A percentile compares a stretch with the other conserved stretches of the same genome.
phyloP scores from a whole-genome alignment of 1,140 invertebrate genomes.

The Dreissena rostriformis region DNA sequence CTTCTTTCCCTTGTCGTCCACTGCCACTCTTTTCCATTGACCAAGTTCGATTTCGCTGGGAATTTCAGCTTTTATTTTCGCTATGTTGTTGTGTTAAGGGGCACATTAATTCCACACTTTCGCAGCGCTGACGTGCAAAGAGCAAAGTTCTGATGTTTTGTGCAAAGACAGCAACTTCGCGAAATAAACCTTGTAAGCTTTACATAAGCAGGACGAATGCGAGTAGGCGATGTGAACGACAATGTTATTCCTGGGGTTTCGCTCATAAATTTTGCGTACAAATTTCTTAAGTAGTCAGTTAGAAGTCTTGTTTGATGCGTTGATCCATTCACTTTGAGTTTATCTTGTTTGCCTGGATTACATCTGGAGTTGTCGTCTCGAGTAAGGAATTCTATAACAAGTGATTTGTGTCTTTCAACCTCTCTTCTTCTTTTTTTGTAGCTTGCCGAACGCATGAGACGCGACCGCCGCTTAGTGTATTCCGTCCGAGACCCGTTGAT shows the following conservation, averaged over 20 bases:
- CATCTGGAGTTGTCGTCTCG: constrained; percentile 54
- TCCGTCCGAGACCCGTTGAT: constrained; percentile 5
- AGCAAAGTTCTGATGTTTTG: constrained; percentile 60
- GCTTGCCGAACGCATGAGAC: too few species aligned
- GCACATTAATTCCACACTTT: constrained; percentile 22
- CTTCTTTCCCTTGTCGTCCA: constrained; percentile 37
- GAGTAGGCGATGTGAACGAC: too few species aligned
- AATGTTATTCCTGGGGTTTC: too few species aligned
- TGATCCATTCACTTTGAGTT: neutral
- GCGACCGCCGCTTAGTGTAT: neutral
- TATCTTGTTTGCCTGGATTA: constrained; percentile 58
- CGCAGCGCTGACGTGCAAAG: constrained; percentile 23
- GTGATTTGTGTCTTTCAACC: neutral
- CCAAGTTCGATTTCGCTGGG: neutral
- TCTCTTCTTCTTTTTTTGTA: neutral
- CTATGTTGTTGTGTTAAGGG: constrained; percentile 31
- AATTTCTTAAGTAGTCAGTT: too few species aligned
- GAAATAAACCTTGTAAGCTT: too few species aligned
- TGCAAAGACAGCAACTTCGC: constrained; percentile 55
- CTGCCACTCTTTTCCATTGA: constrained; percentile 35
- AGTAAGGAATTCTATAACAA: constrained; percentile 45
- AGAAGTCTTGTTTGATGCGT: too few species aligned
- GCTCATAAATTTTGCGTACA: too few species aligned
- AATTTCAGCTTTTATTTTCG: neutral
- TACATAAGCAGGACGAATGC: too few species aligned